Base-by-base conservation (phyloP, 2,888 invertebrate genomes). In the Andrena marginata region DNA sequence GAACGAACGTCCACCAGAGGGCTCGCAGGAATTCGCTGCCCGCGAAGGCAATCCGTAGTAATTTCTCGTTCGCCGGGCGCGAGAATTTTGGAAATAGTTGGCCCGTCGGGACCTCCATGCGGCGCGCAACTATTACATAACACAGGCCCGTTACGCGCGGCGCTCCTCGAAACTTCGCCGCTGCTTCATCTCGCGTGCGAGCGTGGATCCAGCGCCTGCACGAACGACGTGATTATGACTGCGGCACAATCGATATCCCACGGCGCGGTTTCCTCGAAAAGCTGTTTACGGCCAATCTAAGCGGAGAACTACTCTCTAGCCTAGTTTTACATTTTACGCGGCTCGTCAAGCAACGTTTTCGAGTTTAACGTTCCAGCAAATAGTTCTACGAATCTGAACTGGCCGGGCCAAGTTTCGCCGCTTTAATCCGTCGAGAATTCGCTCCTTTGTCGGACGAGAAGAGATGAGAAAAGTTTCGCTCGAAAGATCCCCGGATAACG, bases 381-480 rank as follows among this genome's bases (percentile, higher is more conserved):
- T 26, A 56, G 23, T 26, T 23, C 26, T 0, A 5, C 56, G 56
- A 23, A 10, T 4, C 8, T 3, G 10, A 23, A 54, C 20, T 0
- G 20, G 3, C 1, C 8, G 54, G 20, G 23, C 54, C 8, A 23
- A n/a, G 54, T 8, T 23, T 26, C 23, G 23, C 23, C 31, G 51
- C 42, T 49, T 56, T 71, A 62, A 71, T 71, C 51, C 23, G 10
- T 33, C 49, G 13, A 8, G 10, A 49, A 60, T 49, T 59, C 16
- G 42, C 48, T 64, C n/a, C 10, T 35, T 16, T 16, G 54, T 13
- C 8, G 13, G 7, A 1, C 7, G 8, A 33, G 68, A 29, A 49
- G 51, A 76, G 63, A 76, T 31, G 69, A 69, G 62, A 48, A 76
- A 76, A 76, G 76, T 76, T 76, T 51, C 10, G 23, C 26, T n/a